Conservation (phyloP, 2,113 vertebrate genomes). For the Leptobrachium leishanense region DNA sequence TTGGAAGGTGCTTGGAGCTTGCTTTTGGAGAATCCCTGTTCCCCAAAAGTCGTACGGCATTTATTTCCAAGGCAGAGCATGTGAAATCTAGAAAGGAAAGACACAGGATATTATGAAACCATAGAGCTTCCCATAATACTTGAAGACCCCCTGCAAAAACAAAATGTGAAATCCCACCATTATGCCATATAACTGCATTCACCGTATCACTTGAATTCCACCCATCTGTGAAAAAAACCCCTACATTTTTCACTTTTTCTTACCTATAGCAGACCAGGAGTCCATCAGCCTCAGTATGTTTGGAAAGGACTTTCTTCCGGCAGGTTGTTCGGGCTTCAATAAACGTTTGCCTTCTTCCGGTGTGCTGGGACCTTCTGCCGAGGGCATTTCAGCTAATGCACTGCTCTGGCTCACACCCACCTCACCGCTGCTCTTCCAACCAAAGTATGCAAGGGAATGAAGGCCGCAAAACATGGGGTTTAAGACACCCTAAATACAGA, state of each 20-base stretch:
- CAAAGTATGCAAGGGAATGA: conserved; percentile 38
- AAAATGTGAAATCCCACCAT: background rate
- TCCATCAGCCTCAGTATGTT: conserved; percentile 20
- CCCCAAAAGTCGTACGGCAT: conserved; percentile 27
- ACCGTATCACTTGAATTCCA: background rate
- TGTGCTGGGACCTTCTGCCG: background rate
- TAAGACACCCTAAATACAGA: conserved; percentile 36
- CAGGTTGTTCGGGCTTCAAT: background rate
- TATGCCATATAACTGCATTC: background rate
- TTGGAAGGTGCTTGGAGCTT: background rate
- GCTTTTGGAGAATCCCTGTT: background rate
- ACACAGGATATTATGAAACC: background rate
- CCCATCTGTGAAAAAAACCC: background rate
- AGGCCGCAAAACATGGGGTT: conserved; percentile 39
- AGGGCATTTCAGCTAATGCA: background rate
- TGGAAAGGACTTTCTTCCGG: background rate
- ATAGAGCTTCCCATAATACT: background rate
- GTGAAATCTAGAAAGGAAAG: conserved; percentile 10
- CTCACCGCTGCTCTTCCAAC: conserved; percentile 23
- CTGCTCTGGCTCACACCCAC: background rate
- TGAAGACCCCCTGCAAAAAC: too few relatives aligned
- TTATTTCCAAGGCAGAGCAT: conserved; percentile 36
- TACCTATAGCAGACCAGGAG: conserved; percentile 8
- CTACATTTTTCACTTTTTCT: background rate
- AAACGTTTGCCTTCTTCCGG: background rate